These are phyloP conservation scores for Pachycephala philippinensis DNA, from an alignment of 2,113 vertebrate species.

Conservation along the genomic window DNA sequence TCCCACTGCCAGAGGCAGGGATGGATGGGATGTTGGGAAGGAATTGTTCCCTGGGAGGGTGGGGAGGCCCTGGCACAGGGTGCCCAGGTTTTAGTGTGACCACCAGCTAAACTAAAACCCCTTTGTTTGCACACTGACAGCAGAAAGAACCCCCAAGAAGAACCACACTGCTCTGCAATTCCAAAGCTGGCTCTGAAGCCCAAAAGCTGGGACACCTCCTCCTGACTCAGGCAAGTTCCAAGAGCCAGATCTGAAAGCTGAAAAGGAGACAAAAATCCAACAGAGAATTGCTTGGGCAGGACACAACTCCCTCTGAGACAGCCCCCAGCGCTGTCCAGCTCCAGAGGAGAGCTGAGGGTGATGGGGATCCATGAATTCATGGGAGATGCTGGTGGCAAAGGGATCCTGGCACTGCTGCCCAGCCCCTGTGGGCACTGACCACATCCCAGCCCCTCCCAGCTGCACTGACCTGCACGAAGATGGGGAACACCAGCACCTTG, in stretches of 20 bases:
- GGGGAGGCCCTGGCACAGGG: not conserved
- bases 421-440: not conserved
- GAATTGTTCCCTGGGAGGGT: not conserved
- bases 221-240: not conserved
- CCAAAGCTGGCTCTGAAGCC: not conserved
- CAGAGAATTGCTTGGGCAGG: not conserved
- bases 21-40: rapidly evolving
- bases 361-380: not conserved
- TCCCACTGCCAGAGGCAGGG: not conserved
- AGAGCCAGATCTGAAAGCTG: not conserved
- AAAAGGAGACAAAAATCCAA: not conserved
- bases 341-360: not conserved
- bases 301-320: not conserved
- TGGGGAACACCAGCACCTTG: slow-evolving; percentile 91
- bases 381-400: not conserved
- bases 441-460: rapidly evolving
- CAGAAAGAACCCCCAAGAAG: not conserved
- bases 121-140: not conserved
- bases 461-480: slow-evolving; percentile 88
- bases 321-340: not conserved
- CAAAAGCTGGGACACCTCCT: not conserved
- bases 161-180: not conserved
- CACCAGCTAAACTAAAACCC: not conserved
- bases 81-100: not conserved
- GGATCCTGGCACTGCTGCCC: not conserved